These are phyloP conservation scores for Himalopsyche tibetana DNA, from an alignment of 2,888 invertebrate genomes.

Conservation along the genomic window DNA sequence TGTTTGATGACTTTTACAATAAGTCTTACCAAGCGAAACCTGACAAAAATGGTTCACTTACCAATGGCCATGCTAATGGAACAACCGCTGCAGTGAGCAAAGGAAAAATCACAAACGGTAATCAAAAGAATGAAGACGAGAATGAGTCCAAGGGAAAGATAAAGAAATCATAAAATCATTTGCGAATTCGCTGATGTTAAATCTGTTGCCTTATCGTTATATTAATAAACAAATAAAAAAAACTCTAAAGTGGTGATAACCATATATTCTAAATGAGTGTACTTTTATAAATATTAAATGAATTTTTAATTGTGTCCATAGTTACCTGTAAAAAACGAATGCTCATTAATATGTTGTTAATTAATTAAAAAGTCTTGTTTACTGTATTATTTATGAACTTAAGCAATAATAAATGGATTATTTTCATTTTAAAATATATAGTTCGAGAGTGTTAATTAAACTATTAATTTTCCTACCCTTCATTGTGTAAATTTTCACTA, in stretches of 20 bases:
- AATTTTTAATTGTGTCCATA: neutral
- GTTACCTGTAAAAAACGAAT: neutral
- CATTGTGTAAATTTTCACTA: too few species aligned
- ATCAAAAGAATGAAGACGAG: conserved; percentile 61
- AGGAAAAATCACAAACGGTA: conserved; percentile 66
- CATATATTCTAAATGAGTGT: conserved; percentile 12
- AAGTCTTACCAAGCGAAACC: conserved; percentile 80
- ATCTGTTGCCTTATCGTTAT: neutral
- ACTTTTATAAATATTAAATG: neutral
- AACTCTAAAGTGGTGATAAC: conserved; percentile 3
- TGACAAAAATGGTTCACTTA: conserved; percentile 68
- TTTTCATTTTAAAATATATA: too few species aligned
- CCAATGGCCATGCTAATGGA: conserved; percentile 68
- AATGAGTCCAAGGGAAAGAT: conserved; percentile 65
- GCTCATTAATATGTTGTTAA: too few species aligned
- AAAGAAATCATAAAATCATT: conserved; percentile 64
- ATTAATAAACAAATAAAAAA: neutral
- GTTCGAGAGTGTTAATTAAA: too few species aligned
- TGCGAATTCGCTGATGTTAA: neutral
- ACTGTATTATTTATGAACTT: too few species aligned
- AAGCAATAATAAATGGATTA: too few species aligned
- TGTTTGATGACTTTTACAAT: conserved; percentile 94
- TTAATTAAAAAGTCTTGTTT: too few species aligned
- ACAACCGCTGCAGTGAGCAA: conserved; percentile 67
- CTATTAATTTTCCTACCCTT: too few species aligned